Evolutionary conservation across 1,140 invertebrate genomes (phyloP).

Genomic region (Sitobion miscanthi): DNA sequence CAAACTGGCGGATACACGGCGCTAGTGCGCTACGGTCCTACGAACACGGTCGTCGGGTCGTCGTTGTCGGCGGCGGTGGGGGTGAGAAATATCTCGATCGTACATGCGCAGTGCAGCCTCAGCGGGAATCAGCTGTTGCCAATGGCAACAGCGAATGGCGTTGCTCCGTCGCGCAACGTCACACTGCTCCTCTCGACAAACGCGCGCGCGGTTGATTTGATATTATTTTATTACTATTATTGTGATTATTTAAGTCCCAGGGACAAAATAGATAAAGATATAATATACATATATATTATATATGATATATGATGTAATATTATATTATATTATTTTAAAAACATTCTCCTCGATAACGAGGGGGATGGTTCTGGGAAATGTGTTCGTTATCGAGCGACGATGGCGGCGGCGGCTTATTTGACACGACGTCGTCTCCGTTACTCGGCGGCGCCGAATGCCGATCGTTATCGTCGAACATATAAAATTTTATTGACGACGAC

Average conservation of each 20-base stretch:
- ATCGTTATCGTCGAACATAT: not conserved
- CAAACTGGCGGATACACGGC: not conserved
- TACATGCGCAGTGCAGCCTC: slow-evolving; percentile 51
- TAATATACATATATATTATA: not conserved
- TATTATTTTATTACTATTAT: not conserved
- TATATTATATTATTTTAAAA: not conserved
- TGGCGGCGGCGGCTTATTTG: not conserved
- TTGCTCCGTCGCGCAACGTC: not conserved
- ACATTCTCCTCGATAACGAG: not conserved
- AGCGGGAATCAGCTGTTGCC: slow-evolving; percentile 47
- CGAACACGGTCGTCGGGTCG: not conserved
- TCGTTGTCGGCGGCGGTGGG: not conserved
- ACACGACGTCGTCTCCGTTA: not conserved
- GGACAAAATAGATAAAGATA: not conserved
- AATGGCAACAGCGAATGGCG: slow-evolving; percentile 47
- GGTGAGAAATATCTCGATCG: not conserved
- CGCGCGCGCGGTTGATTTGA: not conserved
- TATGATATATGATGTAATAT: too few species aligned
- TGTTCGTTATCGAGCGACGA: not conserved
- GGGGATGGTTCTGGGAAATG: not conserved
- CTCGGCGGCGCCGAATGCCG: not conserved
- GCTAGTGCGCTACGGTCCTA: not conserved
- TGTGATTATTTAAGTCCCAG: not conserved
- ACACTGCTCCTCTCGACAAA: not conserved
- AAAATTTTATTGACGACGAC: not conserved